These are phyloP conservation scores for Oncorhynchus tshawytscha DNA, from an alignment of 2,113 vertebrate genomes.

Conservation along the genomic window DNA sequence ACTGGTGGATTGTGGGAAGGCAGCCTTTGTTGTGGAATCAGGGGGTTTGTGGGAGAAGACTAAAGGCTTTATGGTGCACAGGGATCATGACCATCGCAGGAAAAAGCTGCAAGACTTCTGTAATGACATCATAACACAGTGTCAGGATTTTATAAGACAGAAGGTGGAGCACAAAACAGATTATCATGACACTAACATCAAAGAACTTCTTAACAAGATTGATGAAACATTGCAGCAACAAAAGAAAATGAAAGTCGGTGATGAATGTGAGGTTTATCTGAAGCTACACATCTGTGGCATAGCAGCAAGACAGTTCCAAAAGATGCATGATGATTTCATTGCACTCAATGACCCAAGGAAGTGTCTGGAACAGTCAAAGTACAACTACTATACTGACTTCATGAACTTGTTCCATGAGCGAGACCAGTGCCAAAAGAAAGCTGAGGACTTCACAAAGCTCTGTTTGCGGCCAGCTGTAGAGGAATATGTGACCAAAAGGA, in stretches of 20 bases:
- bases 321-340: no score
- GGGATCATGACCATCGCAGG: neutral
- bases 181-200: conserved; percentile 28
- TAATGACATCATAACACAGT: conserved; percentile 7
- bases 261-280: no score
- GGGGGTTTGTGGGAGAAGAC: rapidly evolving
- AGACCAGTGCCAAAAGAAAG: conserved; percentile 45
- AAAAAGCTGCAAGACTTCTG: neutral
- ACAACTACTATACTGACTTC: neutral
- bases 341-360: no score
- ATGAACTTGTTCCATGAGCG: rapidly evolving
- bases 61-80: neutral
- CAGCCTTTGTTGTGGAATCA: conserved; percentile 5
- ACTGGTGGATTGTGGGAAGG: conserved; percentile 1
- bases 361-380: no score
- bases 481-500: no score
- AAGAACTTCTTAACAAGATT: conserved; percentile 1
- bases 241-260: no score
- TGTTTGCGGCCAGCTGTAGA: neutral
- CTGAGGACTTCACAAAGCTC: conserved; percentile 17
- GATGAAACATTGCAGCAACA: no score
- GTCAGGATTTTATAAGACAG: neutral
- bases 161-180: conserved; percentile 15
- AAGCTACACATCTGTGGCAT: no score
- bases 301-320: no score